These are phyloP conservation scores for Neomonachus schauinslandi DNA, from an alignment of 2,113 vertebrate species.

Conservation along the genomic window DNA sequence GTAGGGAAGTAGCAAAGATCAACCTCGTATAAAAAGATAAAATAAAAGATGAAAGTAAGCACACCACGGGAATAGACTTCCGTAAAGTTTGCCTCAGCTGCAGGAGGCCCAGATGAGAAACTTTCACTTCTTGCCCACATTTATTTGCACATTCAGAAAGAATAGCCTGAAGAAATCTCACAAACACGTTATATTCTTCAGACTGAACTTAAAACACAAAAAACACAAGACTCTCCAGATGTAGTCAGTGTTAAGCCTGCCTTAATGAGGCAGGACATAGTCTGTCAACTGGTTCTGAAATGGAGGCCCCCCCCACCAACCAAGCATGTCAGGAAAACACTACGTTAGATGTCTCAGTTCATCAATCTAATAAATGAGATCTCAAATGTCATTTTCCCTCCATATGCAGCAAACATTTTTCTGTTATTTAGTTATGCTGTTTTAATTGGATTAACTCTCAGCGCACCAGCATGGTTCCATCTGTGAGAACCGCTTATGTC, in stretches of 20 bases:
- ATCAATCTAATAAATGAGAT: constrained; percentile 75
- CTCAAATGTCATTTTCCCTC: constrained; percentile 71
- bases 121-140: neutral
- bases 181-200: neutral
- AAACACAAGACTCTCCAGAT: neutral
- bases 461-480: neutral
- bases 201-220: constrained; percentile 49
- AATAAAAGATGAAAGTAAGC: neutral
- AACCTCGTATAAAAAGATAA: neutral
- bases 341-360: constrained; percentile 41
- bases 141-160: constrained; percentile 46
- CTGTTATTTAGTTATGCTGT: constrained; percentile 61
- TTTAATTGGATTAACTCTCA: constrained; percentile 71
- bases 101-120: neutral
- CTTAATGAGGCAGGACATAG: constrained; percentile 53
- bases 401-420: constrained; percentile 66
- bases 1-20: neutral
- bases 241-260: neutral
- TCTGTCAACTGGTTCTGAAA: constrained; percentile 50
- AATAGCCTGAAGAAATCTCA: constrained; percentile 20
- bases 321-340: constrained; percentile 42
- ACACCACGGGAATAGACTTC: neutral
- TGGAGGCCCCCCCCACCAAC: neutral
- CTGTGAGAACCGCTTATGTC: constrained; percentile 32
- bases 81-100: neutral